Evolutionary conservation across 2,888 invertebrate genomes (phyloP), one percentile per base, ranked within the genome.

Genomic region (Osmoderma eremita): DNA sequence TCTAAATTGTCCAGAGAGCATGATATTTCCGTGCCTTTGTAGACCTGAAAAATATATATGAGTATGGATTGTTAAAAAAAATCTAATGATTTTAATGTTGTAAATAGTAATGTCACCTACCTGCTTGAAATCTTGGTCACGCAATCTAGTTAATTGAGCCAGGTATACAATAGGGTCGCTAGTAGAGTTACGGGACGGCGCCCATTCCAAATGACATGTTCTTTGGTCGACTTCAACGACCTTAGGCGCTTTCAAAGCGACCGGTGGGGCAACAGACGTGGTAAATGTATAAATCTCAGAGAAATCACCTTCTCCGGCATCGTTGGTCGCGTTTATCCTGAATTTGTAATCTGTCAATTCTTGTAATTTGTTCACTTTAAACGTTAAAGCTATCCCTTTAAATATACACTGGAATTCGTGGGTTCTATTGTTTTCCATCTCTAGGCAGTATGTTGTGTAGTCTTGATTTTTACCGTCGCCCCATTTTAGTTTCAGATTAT

Each of bases 401-500:
- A 95, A 95, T 69, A 91, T 89, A 56, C 86, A 85, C 70, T 90
- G 90, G 80, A 87, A 91, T 76, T 90, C 90, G 70, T 87, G 86
- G 30, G 83, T 84, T 67, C 90, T 85, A 10, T 85, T 84, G 75
- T 88, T 90, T 74, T 90, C 90, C 92, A 94, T 93, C 83, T 94
- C 93, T 67, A 95, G 88, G 76, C 89, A 89, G 84, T 92, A 95
- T 76, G 90, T 89, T 62, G 90, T 88, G 78, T 90, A 89, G 77
- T 93, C 92, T 77, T 86, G 80, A 77, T 89, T 90, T 74, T 88
- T 86, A 13, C 88, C 87, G 69, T 91, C 91, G 58, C 89, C 90
- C 93, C 97, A 97, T 82, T 93, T 94, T 67, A 97, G 86, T 80
- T 93, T 94, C 74, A 97, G 86, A 82, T 89, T 89, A 83, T 93